Base-by-base conservation (phyloP, 2,888 invertebrate species). In the Caenorhabditis drosophilae region DNA sequence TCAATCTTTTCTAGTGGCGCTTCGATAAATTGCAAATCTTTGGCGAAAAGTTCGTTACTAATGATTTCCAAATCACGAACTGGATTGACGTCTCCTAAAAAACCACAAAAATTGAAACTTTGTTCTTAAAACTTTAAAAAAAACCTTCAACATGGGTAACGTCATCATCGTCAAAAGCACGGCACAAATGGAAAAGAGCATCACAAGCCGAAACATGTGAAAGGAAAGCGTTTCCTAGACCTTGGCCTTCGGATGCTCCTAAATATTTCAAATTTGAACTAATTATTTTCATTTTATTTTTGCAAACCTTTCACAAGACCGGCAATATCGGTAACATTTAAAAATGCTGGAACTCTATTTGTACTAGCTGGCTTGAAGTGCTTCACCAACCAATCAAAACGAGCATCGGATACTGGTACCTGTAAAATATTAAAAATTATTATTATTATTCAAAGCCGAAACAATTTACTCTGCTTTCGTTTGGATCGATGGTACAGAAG, bases 401-500 rank as follows among this genome's bases (percentile, higher is more conserved):
- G 88, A 53, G 89, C 89, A 86, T 98, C 98, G 2, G 96, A 96
- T 7, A 99, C 97, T 26, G 96, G 93, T 81, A 98, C 98, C 84
- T 90, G 93, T 59, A 46, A 73, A 54, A 12, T 15, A 31, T 27
- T n/a, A n/a, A 54, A 12, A 20, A 31, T 27, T n/a, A n/a, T 38
- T 35, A 49, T 44, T 27, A 26, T 9, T 44, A 31, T 31, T 46
- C 16, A 7, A 23, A 57, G 31, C 25, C 18, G 4, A 22, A 9
- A 23, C 23, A 35, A 55, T 63, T 60, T 44, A 69, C 73, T 53
- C 73, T 63, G 56, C 67, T 96, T 89, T 98, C 97, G 92, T 97
- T 97, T 46, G 98, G 98, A 87, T 98, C 96, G 85, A 99, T 98
- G 85, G 98, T 99, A 88, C 98, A 99, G 88, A 98, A 98, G 0